Percentiles rank a stretch among this genome's conserved stretches.
phyloP scores from a whole-genome alignment of 2,797 vertebrate genomes.

The Megaceryle alcyon region DNA sequence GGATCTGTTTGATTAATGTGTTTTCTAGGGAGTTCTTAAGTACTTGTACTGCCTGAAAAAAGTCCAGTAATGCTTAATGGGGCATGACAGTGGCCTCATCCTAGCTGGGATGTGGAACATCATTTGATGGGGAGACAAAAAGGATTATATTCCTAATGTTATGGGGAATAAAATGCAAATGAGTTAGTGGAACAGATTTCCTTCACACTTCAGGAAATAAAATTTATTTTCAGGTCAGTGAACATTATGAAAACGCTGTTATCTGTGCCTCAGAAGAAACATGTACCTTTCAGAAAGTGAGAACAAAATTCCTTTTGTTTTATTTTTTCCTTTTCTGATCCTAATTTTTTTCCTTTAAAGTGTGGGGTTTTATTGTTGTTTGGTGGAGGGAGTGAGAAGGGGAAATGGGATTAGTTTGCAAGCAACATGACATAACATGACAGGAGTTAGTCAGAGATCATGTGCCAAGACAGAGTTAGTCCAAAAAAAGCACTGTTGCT shows the following conservation, averaged over 20 bases:
- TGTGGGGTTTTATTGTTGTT: background rate
- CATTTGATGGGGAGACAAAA: constrained; percentile 19
- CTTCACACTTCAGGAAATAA: constrained; percentile 31
- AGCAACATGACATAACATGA: background rate
- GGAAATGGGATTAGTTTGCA: background rate
- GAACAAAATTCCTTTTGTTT: background rate
- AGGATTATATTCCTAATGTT: constrained; percentile 32
- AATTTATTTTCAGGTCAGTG: constrained; percentile 1
- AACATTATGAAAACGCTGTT: constrained; percentile 13
- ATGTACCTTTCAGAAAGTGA: background rate
- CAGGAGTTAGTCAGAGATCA: constrained; percentile 7
- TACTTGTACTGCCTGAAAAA: constrained; percentile 34
- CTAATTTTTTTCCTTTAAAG: background rate
- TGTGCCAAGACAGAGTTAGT: background rate
- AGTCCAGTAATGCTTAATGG: constrained; percentile 49
- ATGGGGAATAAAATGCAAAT: constrained; percentile 36
- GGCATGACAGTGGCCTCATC: constrained; percentile 6
- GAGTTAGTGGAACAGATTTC: constrained; percentile 35
- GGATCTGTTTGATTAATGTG: constrained; percentile 34
- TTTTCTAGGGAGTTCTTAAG: constrained; percentile 56
- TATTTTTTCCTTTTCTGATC: background rate
- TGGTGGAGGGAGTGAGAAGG: background rate
- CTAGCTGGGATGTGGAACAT: background rate
- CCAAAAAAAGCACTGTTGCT: background rate
- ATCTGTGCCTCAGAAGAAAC: background rate